These are phyloP conservation scores for Rotaria socialis DNA, from an alignment of 2,888 invertebrate species.

Conservation along the genomic window DNA sequence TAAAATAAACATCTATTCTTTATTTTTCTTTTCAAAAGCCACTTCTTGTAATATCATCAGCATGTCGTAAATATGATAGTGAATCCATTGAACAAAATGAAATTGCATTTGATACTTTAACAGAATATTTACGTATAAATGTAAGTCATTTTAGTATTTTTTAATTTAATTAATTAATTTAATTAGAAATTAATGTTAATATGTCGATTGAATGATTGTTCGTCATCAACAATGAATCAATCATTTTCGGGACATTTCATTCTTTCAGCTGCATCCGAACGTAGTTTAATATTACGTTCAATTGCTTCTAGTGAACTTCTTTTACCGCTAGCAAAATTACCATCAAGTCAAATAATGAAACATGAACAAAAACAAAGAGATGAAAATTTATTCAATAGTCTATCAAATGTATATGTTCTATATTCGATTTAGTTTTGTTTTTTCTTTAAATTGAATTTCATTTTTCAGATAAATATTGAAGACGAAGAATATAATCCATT, in stretches of 20 bases:
- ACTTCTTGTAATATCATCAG: background rate
- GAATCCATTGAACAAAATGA: background rate
- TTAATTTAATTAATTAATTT: background rate
- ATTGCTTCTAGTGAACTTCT: background rate
- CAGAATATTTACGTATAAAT: background rate
- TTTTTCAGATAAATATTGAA: background rate
- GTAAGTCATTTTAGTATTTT: background rate
- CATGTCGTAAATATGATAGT: background rate
- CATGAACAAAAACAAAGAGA: background rate
- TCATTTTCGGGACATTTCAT: background rate
- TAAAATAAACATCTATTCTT: no score
- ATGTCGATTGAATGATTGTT: background rate
- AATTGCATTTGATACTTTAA: background rate
- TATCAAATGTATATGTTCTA: background rate
- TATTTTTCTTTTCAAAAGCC: background rate
- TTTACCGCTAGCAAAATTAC: background rate
- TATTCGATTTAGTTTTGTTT: background rate
- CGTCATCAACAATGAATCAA: background rate
- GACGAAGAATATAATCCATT: slow-evolving; percentile 9
- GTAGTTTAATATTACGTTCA: slow-evolving; percentile 10
- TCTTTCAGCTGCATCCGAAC: background rate
- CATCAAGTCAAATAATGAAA: background rate
- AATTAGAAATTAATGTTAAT: slow-evolving; percentile 1
- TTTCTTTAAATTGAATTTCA: no score
- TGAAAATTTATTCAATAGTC: background rate